Evolutionary conservation across 2,797 vertebrate genomes (phyloP).

Genomic region (Gouania willdenowi): DNA sequence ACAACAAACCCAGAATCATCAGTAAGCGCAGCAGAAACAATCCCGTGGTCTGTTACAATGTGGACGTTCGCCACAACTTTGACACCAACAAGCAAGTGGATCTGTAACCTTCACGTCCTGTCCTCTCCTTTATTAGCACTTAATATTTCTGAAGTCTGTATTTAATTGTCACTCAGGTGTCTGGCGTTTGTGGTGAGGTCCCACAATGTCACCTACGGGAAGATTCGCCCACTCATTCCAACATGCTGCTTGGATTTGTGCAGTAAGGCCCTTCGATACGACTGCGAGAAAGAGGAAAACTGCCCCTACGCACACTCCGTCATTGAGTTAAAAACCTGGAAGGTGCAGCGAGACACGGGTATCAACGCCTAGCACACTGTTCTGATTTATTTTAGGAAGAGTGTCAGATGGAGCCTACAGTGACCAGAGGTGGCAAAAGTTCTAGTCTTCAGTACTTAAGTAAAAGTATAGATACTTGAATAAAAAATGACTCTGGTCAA

Average conservation of each 20-base stretch:
- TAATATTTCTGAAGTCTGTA: background rate
- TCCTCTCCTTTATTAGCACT: background rate
- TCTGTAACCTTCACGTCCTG: background rate
- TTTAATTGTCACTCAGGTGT: constrained; percentile 72
- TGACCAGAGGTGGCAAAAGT: too few relatives aligned
- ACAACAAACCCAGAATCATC: constrained; percentile 90
- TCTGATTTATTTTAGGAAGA: too few relatives aligned
- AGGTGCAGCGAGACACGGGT: constrained; percentile 89
- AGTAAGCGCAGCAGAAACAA: constrained; percentile 85
- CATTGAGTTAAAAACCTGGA: constrained; percentile 93
- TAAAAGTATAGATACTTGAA: too few relatives aligned
- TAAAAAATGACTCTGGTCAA: too few relatives aligned
- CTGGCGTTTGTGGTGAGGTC: constrained; percentile 86
- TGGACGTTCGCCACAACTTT: constrained; percentile 82
- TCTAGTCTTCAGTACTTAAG: too few relatives aligned
- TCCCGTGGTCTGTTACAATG: constrained; percentile 83
- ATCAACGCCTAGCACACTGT: background rate
- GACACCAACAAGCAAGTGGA: constrained; percentile 87
- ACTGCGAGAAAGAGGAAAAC: constrained; percentile 82
- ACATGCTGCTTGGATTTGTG: constrained; percentile 86
- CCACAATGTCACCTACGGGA: constrained; percentile 83
- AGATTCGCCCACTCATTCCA: constrained; percentile 86
- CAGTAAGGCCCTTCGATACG: constrained; percentile 80
- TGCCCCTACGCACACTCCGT: constrained; percentile 89
- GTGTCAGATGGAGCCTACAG: too few relatives aligned